Evolutionary conservation across 2,888 invertebrate species (phyloP), one percentile per base, ranked within the genome.

Genomic region (Strigamia transsilvanica): DNA sequence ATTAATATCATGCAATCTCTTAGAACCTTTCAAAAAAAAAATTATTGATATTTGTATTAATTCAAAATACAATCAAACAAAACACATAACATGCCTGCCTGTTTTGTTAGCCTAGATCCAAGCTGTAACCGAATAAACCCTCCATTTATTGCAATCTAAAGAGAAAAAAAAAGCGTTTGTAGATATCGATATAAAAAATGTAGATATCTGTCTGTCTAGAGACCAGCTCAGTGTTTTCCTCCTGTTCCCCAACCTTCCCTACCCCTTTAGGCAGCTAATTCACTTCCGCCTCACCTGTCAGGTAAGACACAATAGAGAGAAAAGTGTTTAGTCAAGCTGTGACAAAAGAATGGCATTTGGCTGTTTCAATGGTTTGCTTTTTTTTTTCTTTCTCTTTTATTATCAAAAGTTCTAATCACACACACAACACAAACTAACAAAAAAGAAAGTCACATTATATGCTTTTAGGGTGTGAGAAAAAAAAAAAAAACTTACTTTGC

Each of bases 231-330:
- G n/a, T 56, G 56, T 56, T 56, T 56, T 56, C 18, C 56, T 56
- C 56, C n/a, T 56, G 46, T 46, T 46, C 46, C 13, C 18, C 56
- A 56, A 9, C 56, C 56, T 56, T 56, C 56, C 56, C 56, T 56
- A 56, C 56, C 56, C 56, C 56, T 56, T 56, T 56, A 56, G 56
- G 56, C 56, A 56, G 56, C 56, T 56, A 56, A 56, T 56, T 56
- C 56, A 56, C 56, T 56, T 56, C 56, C 56, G 56, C 56, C 56
- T 56, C 56, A 56, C 56, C 56, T 56, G 56, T 56, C 56, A 56
- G 56, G 56, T 56, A 56, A 56, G 56, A 56, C 56, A 56, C 56
- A 56, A 56, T 56, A 18, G 56, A 56, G 56, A 18, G 56, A 56
- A 56, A 56, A 56, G 56, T 56, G 56, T 56, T 56, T 56, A 56